Conservation (phyloP, 2,113 vertebrate genomes). For the Pituophis catenifer region DNA sequence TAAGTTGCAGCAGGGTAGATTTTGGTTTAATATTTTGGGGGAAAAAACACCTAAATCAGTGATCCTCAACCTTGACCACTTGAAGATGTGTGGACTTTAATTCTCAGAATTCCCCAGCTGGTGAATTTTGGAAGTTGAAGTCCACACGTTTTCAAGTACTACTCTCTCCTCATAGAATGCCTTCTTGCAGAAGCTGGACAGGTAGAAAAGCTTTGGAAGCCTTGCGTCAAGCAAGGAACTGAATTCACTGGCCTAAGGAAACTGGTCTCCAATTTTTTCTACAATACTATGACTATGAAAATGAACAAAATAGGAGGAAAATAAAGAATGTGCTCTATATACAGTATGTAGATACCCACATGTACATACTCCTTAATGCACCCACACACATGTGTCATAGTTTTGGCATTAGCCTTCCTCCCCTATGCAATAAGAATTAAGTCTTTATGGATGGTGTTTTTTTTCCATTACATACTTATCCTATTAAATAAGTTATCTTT, state of each 20-base stretch:
- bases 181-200: neutral
- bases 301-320: neutral
- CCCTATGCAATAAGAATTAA: neutral
- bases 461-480: neutral
- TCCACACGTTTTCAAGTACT: neutral
- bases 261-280: neutral
- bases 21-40: neutral
- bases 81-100: neutral
- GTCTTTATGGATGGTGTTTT: neutral
- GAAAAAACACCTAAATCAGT: neutral
- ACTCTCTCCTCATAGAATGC: neutral
- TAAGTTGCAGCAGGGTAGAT: neutral
- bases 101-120: neutral
- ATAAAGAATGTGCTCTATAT: neutral
- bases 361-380: neutral
- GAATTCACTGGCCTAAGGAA: neutral
- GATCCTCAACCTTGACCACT: neutral
- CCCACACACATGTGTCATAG: neutral
- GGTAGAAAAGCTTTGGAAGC: neutral
- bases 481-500: neutral
- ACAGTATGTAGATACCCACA: neutral
- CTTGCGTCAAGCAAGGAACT: neutral
- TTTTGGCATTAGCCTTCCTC: neutral
- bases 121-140: neutral
- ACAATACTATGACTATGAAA: neutral